Evolutionary conservation across 2,113 vertebrate species (phyloP).

Genomic region (Sitta europaea): DNA sequence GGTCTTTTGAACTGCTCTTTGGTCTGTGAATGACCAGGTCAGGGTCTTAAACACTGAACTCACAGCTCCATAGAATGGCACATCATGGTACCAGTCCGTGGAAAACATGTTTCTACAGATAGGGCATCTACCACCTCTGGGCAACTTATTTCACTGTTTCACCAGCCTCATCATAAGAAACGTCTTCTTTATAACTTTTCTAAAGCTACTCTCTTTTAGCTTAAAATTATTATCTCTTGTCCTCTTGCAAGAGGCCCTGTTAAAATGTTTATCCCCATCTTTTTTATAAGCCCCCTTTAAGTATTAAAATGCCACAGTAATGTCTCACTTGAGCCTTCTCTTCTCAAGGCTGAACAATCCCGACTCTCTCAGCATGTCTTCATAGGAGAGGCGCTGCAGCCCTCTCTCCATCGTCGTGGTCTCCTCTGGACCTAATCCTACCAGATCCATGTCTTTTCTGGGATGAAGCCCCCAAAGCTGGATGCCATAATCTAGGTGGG

Average conservation of each 20-base stretch:
- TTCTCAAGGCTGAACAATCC: background rate
- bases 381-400: background rate
- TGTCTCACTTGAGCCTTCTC: background rate
- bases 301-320: background rate
- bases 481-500: background rate
- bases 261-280: background rate
- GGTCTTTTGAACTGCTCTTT: background rate
- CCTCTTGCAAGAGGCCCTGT: background rate
- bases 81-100: background rate
- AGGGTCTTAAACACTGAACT: background rate
- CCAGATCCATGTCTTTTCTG: background rate
- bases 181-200: background rate
- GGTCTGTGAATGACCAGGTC: background rate
- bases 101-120: background rate
- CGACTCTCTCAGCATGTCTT: background rate
- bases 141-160: background rate
- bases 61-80: background rate
- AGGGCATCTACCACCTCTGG: background rate
- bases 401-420: background rate
- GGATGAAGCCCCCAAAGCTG: background rate
- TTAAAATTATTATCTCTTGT: background rate
- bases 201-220: background rate
- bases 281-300: background rate
- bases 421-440: background rate
- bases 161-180: background rate